Base-by-base conservation (phyloP, 2,888 invertebrate species). In the Lasioglossum zephyrum region DNA sequence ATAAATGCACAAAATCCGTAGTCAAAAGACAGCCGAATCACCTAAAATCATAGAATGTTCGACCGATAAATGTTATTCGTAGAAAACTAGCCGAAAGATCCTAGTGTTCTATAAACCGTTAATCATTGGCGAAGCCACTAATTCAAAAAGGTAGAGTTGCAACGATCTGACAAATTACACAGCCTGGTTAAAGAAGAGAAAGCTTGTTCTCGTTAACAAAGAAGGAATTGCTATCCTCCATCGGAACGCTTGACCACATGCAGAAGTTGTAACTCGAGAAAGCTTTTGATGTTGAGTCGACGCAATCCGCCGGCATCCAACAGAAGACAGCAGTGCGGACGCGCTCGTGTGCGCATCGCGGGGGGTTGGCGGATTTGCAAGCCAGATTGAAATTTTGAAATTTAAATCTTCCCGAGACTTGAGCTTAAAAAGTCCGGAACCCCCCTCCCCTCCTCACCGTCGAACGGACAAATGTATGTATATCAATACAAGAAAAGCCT, bases 321-420 rank as follows among this genome's bases (percentile, higher is more conserved):
- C 89, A 86, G 84, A 84, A 89, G 90, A 77, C 88, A 90, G 88
- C 91, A 88, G 89, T 85, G 88, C 79, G 87, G 87, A 81, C 79
- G 87, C 83, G 87, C 87, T 91, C 87, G 82, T 22, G 39, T 89
- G 89, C 86, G 73, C 85, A 73, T 77, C 87, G 91, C 87, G 86
- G 91, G 88, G 89, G 92, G 89, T 89, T 88, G 89, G 85, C 90
- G 92, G 95, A 96, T 96, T 96, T 95, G 96, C 96, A 96, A 96
- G 93, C 95, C 96, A 96, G 95, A 96, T 96, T 95, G 95, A 94
- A 95, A 95, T 95, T 96, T 95, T 95, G 95, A 96, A 96, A 95
- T 96, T 95, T 95, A 96, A 95, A 96, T 96, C 95, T 94, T 91
- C 90, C 92, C 91, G 93, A 86, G 93, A 94, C 93, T 94, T 92